These are phyloP conservation scores for Acanthisitta chloris DNA, from an alignment of 2,113 vertebrate genomes.

Conservation along the genomic window DNA sequence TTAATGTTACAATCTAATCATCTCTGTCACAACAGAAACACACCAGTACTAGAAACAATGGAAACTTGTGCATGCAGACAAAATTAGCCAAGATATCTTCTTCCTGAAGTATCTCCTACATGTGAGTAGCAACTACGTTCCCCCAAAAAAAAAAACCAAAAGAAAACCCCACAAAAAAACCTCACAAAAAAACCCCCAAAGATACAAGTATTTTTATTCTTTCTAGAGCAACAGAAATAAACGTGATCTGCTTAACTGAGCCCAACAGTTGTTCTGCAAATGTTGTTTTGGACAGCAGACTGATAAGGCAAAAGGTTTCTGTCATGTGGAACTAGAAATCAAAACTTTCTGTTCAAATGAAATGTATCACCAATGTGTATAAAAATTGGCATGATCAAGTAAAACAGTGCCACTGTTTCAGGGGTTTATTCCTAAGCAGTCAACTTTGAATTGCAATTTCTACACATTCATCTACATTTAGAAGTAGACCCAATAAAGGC, in stretches of 20 bases:
- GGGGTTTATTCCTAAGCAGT: neutral
- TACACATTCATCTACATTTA: neutral
- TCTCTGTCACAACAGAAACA: neutral
- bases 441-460: neutral
- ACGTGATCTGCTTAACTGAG: neutral
- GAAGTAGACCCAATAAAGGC: neutral
- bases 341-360: neutral
- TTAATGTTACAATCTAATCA: neutral
- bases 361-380: neutral
- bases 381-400: neutral
- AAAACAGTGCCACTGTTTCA: neutral
- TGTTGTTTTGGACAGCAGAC: neutral
- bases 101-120: neutral
- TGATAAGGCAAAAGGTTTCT: neutral
- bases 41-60: neutral
- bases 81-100: neutral
- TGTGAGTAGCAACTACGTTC: neutral
- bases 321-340: neutral
- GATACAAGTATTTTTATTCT: neutral
- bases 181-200: fast-evolving
- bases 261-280: neutral
- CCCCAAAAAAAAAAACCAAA: neutral
- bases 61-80: neutral
- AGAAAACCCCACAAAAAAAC: neutral
- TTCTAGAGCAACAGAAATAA: neutral